Conservation (phyloP, 2,888 invertebrate species). For the Tolmerus cingulatus region DNA sequence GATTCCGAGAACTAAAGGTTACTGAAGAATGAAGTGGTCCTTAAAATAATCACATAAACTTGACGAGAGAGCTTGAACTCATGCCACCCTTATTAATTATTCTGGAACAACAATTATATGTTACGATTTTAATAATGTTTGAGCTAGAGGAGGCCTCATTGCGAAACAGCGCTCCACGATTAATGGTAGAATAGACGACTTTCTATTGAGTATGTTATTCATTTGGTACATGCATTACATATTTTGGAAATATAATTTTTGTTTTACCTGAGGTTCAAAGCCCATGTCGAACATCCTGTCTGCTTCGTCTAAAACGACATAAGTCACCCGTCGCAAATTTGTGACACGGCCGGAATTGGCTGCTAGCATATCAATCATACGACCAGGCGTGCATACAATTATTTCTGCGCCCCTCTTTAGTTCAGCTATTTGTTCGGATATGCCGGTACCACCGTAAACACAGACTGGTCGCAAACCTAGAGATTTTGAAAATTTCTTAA, state of each 20-base stretch:
- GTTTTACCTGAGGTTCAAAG: constrained; percentile 74
- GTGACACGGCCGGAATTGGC: constrained; percentile 98
- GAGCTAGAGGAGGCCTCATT: no score
- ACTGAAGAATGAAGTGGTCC: no score
- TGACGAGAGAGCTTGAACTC: no score
- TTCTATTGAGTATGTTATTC: no score
- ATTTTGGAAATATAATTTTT: background rate
- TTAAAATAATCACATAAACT: no score
- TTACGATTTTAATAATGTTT: no score
- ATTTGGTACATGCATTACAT: background rate
- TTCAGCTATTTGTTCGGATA: constrained; percentile 91
- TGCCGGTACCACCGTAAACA: constrained; percentile 98
- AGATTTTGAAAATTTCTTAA: constrained; percentile 91
- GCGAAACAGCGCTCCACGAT: no score
- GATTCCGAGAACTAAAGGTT: no score
- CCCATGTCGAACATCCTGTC: constrained; percentile 99
- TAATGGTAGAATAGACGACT: no score
- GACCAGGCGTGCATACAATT: constrained; percentile 97
- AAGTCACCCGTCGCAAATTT: constrained; percentile 95
- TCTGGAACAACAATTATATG: no score
- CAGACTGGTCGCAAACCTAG: constrained; percentile 88
- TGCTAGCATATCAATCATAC: constrained; percentile 99
- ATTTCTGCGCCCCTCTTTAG: constrained; percentile 96
- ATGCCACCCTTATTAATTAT: no score
- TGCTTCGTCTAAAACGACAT: constrained; percentile 97